Base-by-base conservation (phyloP, 2,113 vertebrate genomes). In the Nothoprocta pentlandii region DNA sequence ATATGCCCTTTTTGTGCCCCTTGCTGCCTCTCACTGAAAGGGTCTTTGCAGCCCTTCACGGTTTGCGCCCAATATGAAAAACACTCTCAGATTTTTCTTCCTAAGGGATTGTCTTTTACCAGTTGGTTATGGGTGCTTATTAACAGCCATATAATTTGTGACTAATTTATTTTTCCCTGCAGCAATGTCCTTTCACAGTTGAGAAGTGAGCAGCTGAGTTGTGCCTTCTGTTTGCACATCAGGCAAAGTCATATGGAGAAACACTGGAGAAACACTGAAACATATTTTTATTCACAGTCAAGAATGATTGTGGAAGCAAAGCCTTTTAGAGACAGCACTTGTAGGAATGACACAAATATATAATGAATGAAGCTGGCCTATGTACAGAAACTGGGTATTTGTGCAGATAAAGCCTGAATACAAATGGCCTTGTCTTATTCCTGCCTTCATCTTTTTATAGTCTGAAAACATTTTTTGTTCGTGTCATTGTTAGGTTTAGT, bases 71-170 rank as follows among this genome's bases (percentile, higher is more conserved):
- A 64, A 12, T 42, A 83, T 1, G 15, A 56, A 93, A 92, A 93
- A 63, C 12, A 62, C 26, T 80, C 44, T 63, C 47, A 76, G 20
- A 53, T 23, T 62, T 67, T 73, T 74, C 30, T 56, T 63, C 44
- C 15, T 3, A 1, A 66, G 81, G 46, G 53, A 68, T 87, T 94
- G 78, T 62, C 58, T 92, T 94, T 94, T 93, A 73, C 71, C 71
- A 84, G 54, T 87, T 92, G 84, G 76, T 96, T 97, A 80, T 92
- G 58, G 75, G 56, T 93, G 71, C 89, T 97, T 63, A 92, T 97
- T 96, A 96, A 94, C 81, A 91, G 83, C 63, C 62, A 19, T 63
- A 78, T 71, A 95, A 96, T 97, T 96, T 97, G 85, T 12, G 7
- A 62, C 66, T 96, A 85, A 90, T 90, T 76, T 93, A 75, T 95